Evolutionary conservation across 2,797 vertebrate genomes (phyloP).

Genomic region (Galago senegalensis): DNA sequence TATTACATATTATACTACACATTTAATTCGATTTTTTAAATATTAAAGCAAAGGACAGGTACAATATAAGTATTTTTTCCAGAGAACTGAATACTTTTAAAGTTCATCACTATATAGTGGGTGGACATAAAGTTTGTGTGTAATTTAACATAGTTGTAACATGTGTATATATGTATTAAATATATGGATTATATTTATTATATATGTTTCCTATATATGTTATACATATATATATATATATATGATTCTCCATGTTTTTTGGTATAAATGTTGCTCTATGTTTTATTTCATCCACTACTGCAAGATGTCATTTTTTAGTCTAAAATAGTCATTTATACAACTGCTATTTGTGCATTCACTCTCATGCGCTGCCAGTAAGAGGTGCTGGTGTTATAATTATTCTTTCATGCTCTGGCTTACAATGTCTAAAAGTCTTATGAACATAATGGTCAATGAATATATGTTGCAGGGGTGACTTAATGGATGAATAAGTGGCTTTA

Average conservation of each 20-base stretch:
- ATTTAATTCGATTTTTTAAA: slow-evolving; percentile 33
- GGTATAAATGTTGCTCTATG: neutral
- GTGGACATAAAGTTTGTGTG: no score
- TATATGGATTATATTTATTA: neutral
- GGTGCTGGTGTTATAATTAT: neutral
- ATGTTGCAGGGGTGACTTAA: neutral
- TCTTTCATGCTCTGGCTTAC: neutral
- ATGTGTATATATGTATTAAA: neutral
- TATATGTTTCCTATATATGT: neutral
- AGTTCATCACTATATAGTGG: neutral
- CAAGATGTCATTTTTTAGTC: neutral
- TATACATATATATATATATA: neutral
- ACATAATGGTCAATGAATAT: neutral
- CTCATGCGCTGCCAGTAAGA: neutral
- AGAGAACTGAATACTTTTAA: neutral
- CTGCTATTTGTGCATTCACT: neutral
- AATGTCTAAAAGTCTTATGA: neutral
- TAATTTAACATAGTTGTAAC: no score
- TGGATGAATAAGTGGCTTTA: neutral
- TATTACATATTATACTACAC: neutral
- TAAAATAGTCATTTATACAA: neutral
- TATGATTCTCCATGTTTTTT: neutral
- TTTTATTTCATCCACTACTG: slow-evolving; percentile 9
- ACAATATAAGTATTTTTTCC: slow-evolving; percentile 2
- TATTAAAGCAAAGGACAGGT: neutral